Conservation (phyloP, 2,888 invertebrate species). For the Lucinisca nassula region DNA sequence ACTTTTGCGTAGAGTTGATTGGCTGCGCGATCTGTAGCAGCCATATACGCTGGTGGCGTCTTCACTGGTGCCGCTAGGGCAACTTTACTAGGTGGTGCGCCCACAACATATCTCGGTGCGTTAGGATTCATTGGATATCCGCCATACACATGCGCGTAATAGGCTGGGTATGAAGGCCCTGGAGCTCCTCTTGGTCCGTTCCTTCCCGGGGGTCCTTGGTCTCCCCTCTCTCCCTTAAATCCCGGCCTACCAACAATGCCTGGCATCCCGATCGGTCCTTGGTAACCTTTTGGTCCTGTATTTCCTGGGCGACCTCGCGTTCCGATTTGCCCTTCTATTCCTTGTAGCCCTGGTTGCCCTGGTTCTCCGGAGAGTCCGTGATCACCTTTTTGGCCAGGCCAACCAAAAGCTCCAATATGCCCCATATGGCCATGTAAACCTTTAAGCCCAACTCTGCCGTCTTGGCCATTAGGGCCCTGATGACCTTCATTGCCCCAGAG, state of each 20-base stretch:
- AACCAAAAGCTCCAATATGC: constrained; percentile 58
- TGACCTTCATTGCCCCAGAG: constrained; percentile 56
- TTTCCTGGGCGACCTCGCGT: constrained; percentile 51
- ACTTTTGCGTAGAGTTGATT: background rate
- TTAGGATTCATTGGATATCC: constrained; percentile 52
- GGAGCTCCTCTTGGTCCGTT: constrained; percentile 46
- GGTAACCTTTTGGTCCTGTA: constrained; percentile 59
- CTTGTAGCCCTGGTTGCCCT: constrained; percentile 42
- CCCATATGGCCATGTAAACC: constrained; percentile 56
- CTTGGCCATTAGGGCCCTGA: constrained; percentile 52
- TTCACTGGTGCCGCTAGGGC: background rate
- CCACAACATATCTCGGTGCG: constrained; percentile 47
- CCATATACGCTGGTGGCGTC: background rate
- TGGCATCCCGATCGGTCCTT: constrained; percentile 43
- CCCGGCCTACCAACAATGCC: constrained; percentile 55
- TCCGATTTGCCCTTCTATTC: constrained; percentile 53
- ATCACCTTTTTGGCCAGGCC: constrained; percentile 56
- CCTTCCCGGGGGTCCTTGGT: constrained; percentile 37
- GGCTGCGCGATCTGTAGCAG: background rate
- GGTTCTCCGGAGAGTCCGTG: constrained; percentile 36
- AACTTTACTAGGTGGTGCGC: background rate
- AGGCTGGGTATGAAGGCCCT: constrained; percentile 54
- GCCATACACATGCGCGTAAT: constrained; percentile 48
- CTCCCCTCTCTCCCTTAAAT: constrained; percentile 54
- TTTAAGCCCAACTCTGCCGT: constrained; percentile 56